phyloP scores from a whole-genome alignment of 2,888 invertebrate genomes.

The Caenorhabditis parvicauda region DNA sequence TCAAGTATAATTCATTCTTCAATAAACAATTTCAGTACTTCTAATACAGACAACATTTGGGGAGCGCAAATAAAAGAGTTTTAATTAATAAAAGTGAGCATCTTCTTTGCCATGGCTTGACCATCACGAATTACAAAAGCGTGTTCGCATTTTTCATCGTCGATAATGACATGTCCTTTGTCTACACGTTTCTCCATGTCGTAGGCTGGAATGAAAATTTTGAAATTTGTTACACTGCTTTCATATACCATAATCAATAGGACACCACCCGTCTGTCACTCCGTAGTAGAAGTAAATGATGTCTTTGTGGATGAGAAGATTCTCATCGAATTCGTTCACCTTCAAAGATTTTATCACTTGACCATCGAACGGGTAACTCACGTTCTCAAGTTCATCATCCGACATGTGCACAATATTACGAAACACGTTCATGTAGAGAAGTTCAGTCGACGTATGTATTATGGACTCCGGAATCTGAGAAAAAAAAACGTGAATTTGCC shows the following conservation, averaged over 20 bases:
- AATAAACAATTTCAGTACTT: background rate
- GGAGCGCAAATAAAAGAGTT: background rate
- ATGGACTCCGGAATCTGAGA: too few species aligned
- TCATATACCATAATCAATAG: slow-evolving; percentile 32
- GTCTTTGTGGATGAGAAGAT: slow-evolving; percentile 29
- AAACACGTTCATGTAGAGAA: slow-evolving; percentile 44
- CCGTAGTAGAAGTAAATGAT: slow-evolving; percentile 44
- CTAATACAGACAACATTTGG: background rate
- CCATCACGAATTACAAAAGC: slow-evolving; percentile 51
- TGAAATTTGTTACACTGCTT: background rate
- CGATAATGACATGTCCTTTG: slow-evolving; percentile 44
- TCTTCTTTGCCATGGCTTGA: slow-evolving; percentile 42
- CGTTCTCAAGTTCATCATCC: slow-evolving; percentile 44
- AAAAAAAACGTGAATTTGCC: too few species aligned
- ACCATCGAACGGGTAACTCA: background rate
- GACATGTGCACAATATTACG: slow-evolving; percentile 46
- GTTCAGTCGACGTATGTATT: slow-evolving; percentile 37
- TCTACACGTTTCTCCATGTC: slow-evolving; percentile 28
- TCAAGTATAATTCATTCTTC: too few species aligned
- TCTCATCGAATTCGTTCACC: slow-evolving; percentile 28
- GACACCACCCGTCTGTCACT: slow-evolving; percentile 46
- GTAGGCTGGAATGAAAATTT: slow-evolving; percentile 7
- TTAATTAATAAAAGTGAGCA: slow-evolving; percentile 35
- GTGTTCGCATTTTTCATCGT: slow-evolving; percentile 45
- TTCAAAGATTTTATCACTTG: slow-evolving; percentile 1